Evolutionary conservation across 2,797 vertebrate species (phyloP).

Genomic region (Scleropages formosus): DNA sequence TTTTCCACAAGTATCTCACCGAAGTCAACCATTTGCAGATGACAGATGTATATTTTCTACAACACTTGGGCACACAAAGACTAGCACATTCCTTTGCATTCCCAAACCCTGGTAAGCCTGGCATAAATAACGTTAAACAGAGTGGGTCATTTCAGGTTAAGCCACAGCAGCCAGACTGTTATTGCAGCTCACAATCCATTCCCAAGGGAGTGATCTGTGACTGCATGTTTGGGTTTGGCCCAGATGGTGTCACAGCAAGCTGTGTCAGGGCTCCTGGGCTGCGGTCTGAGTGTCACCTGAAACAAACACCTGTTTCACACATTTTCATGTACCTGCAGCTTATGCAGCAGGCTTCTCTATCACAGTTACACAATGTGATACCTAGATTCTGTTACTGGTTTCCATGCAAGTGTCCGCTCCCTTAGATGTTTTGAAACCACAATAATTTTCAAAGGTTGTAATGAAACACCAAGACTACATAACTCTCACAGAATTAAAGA

Average conservation of each 20-base stretch:
- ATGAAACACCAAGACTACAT: no score
- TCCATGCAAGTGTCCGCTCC: no score
- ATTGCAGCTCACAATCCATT: background rate
- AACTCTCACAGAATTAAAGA: no score
- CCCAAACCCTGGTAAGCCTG: slow-evolving; percentile 18
- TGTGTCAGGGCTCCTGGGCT: background rate
- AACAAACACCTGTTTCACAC: background rate
- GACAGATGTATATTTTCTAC: background rate
- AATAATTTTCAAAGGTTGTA: no score
- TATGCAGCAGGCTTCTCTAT: background rate
- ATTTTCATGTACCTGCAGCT: background rate
- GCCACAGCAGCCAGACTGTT: slow-evolving; percentile 36
- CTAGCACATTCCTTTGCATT: background rate
- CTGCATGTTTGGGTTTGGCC: slow-evolving; percentile 32
- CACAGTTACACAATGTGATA: background rate
- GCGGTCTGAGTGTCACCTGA: background rate
- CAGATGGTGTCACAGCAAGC: slow-evolving; percentile 44
- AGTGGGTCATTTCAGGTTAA: slow-evolving; percentile 43
- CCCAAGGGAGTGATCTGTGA: slow-evolving; percentile 32
- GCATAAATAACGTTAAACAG: slow-evolving; percentile 49
- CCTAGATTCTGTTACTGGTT: background rate
- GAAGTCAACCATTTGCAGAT: background rate
- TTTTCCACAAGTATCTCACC: background rate
- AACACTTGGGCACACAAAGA: background rate
- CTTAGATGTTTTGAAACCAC: no score